phyloP scores from a whole-genome alignment of 2,113 vertebrate genomes.

The Actenoides lindsayi region DNA sequence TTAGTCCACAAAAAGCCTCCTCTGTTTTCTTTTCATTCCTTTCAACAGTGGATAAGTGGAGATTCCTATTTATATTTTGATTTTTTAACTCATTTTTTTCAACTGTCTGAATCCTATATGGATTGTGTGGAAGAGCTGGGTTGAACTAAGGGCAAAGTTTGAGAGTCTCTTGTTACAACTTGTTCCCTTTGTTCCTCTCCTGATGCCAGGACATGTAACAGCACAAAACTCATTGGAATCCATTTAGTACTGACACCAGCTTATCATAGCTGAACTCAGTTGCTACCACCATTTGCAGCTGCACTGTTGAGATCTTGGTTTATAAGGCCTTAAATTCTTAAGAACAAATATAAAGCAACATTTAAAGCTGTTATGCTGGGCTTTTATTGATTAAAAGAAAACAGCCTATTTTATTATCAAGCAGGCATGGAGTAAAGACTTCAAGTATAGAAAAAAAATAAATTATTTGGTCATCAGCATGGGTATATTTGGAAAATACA shows the following conservation, averaged over 20 bases:
- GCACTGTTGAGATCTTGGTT: neutral
- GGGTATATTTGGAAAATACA: neutral
- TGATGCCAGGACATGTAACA: neutral
- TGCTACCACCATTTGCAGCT: neutral
- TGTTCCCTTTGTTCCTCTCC: neutral
- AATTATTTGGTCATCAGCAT: neutral
- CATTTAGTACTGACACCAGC: neutral
- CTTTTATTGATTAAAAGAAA: neutral
- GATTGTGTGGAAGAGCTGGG: neutral
- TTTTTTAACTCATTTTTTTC: neutral
- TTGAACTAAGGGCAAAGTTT: neutral
- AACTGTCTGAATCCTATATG: neutral
- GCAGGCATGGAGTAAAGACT: neutral
- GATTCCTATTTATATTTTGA: neutral
- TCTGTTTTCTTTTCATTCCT: neutral
- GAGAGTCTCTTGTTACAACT: neutral
- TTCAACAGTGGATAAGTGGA: neutral
- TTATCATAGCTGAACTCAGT: neutral
- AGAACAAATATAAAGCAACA: neutral
- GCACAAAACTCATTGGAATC: neutral
- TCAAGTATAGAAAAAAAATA: neutral
- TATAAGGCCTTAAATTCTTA: neutral
- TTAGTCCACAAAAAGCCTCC: neutral
- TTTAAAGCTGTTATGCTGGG: neutral
- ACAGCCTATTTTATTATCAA: neutral